Base-by-base conservation (phyloP, 1,140 invertebrate species). In the Drosophila pandora region DNA sequence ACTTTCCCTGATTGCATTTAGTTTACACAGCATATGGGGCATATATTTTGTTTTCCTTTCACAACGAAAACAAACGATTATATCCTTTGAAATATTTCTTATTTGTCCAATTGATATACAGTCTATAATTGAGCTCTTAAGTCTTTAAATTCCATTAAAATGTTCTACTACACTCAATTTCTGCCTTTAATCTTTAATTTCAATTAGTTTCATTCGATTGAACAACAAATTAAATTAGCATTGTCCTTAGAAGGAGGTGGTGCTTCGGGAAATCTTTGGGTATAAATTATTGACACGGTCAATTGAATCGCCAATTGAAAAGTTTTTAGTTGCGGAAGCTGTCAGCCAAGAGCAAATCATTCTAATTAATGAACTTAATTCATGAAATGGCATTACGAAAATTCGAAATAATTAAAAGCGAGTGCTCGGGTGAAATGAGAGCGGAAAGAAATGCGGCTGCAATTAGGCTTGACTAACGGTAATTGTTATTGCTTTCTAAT, bases 401-500 rank as follows among this genome's bases (percentile, higher is more conserved):
- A 63, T 71, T 78, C 55, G 65, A 50, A 60, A 74, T 77, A 76
- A 78, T 81, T 70, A 80, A 77, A 68, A 68, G 50, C 45, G 39
- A 60, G 70, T 60, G 45, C 21, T 39, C 8, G 56, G 6, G 1
- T 2, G 9, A 8, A 10, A 8, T 41, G 13, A 13, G 39, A 41
- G 53, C 47, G 28, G 32, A 58, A 50, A 55, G 72, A 69, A 45
- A 68, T 62, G 50, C 50, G 23, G 58, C 34, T 53, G 57, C 53
- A 76, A 81, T 81, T 81, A 75, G 50, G 62, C 63, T 50, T 49
- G 52, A 62, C 45, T 54, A 71, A 72, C 43, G 62, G 68, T 88
- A 88, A 88, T 88, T 83, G 84, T 88, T 88, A 89, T 88, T 79
- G 83, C 79, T 88, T 88, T 88, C 84, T 88, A 88, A 88, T 88